Conservation (phyloP, 1,140 invertebrate species). For the Calosoma granatense region DNA sequence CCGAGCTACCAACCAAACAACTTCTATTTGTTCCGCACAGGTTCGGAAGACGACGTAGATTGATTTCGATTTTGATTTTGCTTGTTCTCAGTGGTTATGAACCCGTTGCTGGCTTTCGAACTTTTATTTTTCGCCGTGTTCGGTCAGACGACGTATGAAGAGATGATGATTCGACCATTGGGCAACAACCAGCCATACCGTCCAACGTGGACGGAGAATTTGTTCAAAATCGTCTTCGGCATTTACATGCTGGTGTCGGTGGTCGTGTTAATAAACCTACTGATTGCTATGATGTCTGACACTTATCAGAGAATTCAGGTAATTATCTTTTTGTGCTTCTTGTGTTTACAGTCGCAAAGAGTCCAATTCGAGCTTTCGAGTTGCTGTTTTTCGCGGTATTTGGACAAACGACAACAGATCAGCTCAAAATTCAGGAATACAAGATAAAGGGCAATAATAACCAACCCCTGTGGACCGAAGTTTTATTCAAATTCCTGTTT, state of each 20-base stretch:
- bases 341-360: slow-evolving; percentile 75
- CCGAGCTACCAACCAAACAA: no score
- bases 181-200: slow-evolving; percentile 31
- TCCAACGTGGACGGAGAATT: slow-evolving; percentile 65
- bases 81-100: slow-evolving; percentile 63
- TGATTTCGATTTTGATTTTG: slow-evolving; percentile 27
- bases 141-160: slow-evolving; percentile 85
- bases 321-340: slow-evolving; percentile 39
- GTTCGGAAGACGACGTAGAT: not conserved
- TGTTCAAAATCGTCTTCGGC: slow-evolving; percentile 83
- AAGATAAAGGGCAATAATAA: slow-evolving; percentile 37
- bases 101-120: slow-evolving; percentile 85
- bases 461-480: slow-evolving; percentile 65
- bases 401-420: slow-evolving; percentile 85
- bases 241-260: slow-evolving; percentile 96
- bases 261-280: slow-evolving; percentile 94
- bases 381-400: slow-evolving; percentile 98
- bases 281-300: slow-evolving; percentile 99
- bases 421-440: slow-evolving; percentile 46
- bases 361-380: slow-evolving; percentile 86
- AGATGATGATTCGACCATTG: slow-evolving; percentile 44
- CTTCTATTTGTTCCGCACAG: not conserved
- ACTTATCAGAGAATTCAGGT: slow-evolving; percentile 96
- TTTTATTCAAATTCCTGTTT: slow-evolving; percentile 72
- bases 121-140: slow-evolving; percentile 97